These are phyloP conservation scores for Drosophila repletoides DNA, from an alignment of 1,140 invertebrate genomes.

Conservation along the genomic window DNA sequence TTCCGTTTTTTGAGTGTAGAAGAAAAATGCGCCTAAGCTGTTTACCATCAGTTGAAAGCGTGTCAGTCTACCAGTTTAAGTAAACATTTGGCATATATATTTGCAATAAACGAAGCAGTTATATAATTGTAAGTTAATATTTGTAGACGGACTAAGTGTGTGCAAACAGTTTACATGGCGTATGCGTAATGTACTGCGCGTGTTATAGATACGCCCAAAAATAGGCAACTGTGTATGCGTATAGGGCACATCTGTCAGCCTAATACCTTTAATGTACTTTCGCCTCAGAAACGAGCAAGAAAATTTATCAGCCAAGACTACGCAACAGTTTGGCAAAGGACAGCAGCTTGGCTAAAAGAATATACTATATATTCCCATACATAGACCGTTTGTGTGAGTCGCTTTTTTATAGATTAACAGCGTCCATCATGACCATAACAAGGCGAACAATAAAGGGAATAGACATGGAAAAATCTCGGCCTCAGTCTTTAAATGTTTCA, in stretches of 20 bases:
- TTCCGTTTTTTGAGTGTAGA: too few species aligned
- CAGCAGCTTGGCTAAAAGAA: constrained; percentile 21
- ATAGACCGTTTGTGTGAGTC: constrained; percentile 31
- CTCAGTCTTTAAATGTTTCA: constrained; percentile 75
- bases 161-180: constrained; percentile 21
- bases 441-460: constrained; percentile 55
- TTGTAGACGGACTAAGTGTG: constrained; percentile 27
- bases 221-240: constrained; percentile 29
- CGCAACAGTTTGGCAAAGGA: constrained; percentile 54
- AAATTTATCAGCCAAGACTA: constrained; percentile 50
- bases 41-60: constrained; percentile 19
- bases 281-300: constrained; percentile 21
- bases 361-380: constrained; percentile 2
- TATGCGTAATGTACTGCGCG: constrained; percentile 15
- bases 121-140: constrained; percentile 69
- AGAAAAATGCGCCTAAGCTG: constrained; percentile 20
- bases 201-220: constrained; percentile 25
- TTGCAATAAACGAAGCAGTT: constrained; percentile 5
- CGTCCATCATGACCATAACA: constrained; percentile 68
- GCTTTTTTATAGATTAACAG: constrained; percentile 73
- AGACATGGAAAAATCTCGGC: constrained; percentile 41
- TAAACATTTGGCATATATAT: constrained; percentile 34
- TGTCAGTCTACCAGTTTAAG: neutral
- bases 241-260: constrained; percentile 27
- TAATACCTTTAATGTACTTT: constrained; percentile 64